Evolutionary conservation across 2,797 vertebrate species (phyloP).

Genomic region (Macrochelys suwanniensis): DNA sequence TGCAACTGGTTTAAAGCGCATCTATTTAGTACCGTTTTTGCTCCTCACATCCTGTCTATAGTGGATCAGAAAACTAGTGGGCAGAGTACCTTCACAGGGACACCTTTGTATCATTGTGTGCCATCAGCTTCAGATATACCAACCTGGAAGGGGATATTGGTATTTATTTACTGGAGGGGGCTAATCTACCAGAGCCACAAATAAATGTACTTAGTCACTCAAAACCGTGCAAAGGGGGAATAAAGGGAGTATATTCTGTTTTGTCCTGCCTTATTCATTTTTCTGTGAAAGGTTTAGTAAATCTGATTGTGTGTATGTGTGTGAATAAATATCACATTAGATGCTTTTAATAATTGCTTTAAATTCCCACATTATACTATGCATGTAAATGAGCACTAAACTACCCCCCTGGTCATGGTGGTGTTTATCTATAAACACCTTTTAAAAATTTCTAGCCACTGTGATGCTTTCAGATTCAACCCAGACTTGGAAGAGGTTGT

Average conservation of each 20-base stretch:
- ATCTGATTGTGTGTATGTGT: not conserved
- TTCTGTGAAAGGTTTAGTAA: not conserved
- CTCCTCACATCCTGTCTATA: not conserved
- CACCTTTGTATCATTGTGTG: not conserved
- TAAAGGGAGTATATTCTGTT: not conserved
- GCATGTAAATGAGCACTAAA: not conserved
- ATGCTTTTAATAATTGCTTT: not conserved
- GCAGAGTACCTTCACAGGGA: not conserved
- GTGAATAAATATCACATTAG: not conserved
- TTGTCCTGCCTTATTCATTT: not conserved
- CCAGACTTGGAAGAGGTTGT: not conserved
- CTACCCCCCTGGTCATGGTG: not conserved
- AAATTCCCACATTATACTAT: not conserved
- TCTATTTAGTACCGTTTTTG: not conserved
- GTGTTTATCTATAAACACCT: not conserved
- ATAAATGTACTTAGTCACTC: not conserved
- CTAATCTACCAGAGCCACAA: fast-evolving
- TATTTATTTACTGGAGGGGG: fast-evolving
- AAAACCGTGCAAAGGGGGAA: fast-evolving
- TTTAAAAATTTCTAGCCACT: not conserved
- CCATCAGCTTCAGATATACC: fast-evolving
- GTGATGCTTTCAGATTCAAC: not conserved
- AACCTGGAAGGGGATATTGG: fast-evolving
- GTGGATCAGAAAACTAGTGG: not conserved
- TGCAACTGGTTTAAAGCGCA: not conserved